Percentiles rank a stretch among this genome's conserved stretches.
Conservation (phyloP, 2,113 vertebrate genomes). For the Propithecus coquereli region DNA sequence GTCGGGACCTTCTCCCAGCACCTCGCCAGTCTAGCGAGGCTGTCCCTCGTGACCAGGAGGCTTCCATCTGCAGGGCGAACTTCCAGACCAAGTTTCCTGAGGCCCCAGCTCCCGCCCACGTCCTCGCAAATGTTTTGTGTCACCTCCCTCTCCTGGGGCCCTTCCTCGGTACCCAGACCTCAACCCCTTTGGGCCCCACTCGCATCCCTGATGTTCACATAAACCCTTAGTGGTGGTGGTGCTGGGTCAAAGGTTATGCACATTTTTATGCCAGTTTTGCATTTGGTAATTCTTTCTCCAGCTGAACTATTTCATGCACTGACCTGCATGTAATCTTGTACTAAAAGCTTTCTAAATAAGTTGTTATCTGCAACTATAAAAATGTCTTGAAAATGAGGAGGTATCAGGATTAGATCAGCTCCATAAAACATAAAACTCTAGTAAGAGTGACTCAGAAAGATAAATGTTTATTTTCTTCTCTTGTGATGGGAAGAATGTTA, state of each 20-base stretch:
- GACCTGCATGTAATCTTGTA: not conserved
- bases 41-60: not conserved
- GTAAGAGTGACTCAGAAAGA: not conserved
- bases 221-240: not conserved
- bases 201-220: not conserved
- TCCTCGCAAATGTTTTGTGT: not conserved
- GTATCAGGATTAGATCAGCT: not conserved
- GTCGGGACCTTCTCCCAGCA: accelerated
- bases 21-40: not conserved
- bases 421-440: not conserved
- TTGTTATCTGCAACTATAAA: not conserved
- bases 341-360: not conserved
- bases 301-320: not conserved
- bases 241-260: not conserved
- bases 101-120: not conserved
- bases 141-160: not conserved
- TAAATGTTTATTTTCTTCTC: not conserved
- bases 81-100: not conserved
- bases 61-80: not conserved
- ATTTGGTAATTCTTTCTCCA: not conserved
- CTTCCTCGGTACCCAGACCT: not conserved
- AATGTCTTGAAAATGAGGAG: not conserved
- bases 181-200: not conserved
- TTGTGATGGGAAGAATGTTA: not conserved
- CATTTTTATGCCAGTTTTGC: not conserved